phyloP scores from a whole-genome alignment of 1,140 invertebrate species.

The Stegodyphus mimosarum region DNA sequence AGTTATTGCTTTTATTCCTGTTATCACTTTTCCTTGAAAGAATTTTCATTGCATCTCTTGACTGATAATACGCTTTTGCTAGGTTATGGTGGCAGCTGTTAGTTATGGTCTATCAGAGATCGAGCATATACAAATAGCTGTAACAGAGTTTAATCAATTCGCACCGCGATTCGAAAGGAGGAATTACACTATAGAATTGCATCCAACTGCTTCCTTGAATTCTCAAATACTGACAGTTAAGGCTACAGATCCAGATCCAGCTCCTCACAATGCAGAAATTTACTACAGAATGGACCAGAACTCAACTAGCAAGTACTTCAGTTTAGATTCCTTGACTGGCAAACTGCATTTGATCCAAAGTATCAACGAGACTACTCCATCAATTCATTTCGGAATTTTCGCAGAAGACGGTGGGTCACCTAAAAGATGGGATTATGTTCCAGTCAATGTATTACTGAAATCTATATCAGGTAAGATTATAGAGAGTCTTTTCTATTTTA shows the following conservation, averaged over 20 bases:
- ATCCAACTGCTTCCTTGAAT: background rate
- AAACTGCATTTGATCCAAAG: constrained; percentile 10
- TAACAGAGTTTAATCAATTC: constrained; percentile 57
- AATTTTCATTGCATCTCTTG: no score
- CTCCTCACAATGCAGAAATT: constrained; percentile 53
- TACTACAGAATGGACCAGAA: constrained; percentile 58
- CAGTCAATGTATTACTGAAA: constrained; percentile 33
- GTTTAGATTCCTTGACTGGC: constrained; percentile 22
- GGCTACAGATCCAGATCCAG: constrained; percentile 52
- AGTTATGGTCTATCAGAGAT: constrained; percentile 21
- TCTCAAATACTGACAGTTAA: constrained; percentile 29
- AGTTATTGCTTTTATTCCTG: no score
- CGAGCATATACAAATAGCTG: constrained; percentile 32
- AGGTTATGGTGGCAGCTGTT: constrained; percentile 55
- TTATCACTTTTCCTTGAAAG: no score
- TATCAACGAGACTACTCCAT: constrained; percentile 11
- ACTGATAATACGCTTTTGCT: background rate
- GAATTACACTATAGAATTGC: constrained; percentile 36
- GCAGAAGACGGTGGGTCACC: constrained; percentile 62
- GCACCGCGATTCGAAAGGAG: constrained; percentile 41
- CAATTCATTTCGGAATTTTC: constrained; percentile 26
- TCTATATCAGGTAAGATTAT: constrained; percentile 45
- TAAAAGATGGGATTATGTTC: constrained; percentile 44
- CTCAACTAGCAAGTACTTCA: constrained; percentile 18
- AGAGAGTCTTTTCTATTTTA: no score